Evolutionary conservation across 1,140 invertebrate species (phyloP), one percentile per base, ranked within the genome.

Genomic region (Belonocnema kinseyi): DNA sequence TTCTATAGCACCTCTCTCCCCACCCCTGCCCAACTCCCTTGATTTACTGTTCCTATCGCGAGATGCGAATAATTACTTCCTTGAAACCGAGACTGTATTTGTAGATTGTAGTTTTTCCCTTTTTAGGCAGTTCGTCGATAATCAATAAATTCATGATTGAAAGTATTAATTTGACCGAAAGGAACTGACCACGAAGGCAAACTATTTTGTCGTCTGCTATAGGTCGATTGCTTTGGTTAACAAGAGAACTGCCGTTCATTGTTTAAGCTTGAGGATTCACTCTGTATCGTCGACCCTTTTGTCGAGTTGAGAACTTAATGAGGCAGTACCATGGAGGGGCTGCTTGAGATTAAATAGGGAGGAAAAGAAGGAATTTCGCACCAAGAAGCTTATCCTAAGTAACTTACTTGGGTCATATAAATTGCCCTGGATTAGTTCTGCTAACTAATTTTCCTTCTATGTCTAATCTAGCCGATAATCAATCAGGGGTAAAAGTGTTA

Each of bases 251-350:
- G 73, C 76, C 51, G 71, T 79, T 80, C 77, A 75, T 83, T 79
- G 82, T 83, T 74, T 83, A 50, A 80, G 79, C 72, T 76, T 52
- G 33, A 79, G 79, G 53, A 76, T 75, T 26, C 77, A 80, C 71
- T 12, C 50, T 11, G 73, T 76, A 80, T 83, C 78, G 80, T 80
- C 78, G 82, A 83, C 80, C 80, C 81, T 77, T 76, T 83, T 81
- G 82, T 79, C 76, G 76, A 75, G 46, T 72, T 75, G 78, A 81
- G 78, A 81, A 75, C 71, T 77, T 83, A 81, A 83, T 83, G 80
- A 83, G 80, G 73, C 75, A 66, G 77, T 74, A 76, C 79, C 79
- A 80, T 74, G 78, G 74, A 54, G 53, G 26, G 76, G 72, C 75
- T 76, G 72, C 75, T 75, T 50, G 66, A 72, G 72, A 77, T 50